phyloP scores from a whole-genome alignment of 2,113 vertebrate genomes.

The Spea bombifrons region DNA sequence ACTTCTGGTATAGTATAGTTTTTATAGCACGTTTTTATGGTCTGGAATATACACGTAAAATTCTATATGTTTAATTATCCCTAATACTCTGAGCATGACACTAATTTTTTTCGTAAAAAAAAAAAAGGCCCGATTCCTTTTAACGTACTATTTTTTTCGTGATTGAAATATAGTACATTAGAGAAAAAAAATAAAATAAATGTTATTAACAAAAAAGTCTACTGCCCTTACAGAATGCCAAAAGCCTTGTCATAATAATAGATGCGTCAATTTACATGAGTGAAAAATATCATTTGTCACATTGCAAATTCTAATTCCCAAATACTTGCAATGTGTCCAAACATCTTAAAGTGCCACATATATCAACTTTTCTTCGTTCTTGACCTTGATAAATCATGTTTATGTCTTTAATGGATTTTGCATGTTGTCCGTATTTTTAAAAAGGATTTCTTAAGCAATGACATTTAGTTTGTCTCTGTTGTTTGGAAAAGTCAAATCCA shows the following conservation, averaged over 20 bases:
- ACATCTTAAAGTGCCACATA: constrained; percentile 20
- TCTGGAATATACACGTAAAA: no score
- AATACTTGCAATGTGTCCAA: constrained; percentile 27
- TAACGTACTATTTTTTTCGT: no score
- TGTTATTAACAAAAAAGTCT: background rate
- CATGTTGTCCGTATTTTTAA: constrained; percentile 25
- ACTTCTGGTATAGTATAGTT: no score
- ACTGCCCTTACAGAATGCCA: constrained; percentile 11
- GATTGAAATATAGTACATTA: background rate
- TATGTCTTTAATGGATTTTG: constrained; percentile 14
- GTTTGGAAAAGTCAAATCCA: constrained; percentile 36
- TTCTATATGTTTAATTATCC: no score
- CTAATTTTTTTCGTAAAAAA: no score
- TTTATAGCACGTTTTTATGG: no score
- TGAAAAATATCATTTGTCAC: constrained; percentile 38
- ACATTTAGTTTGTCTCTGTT: constrained; percentile 40
- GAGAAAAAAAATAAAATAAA: background rate
- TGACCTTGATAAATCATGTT: constrained; percentile 35
- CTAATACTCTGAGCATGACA: no score
- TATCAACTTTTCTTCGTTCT: constrained; percentile 23
- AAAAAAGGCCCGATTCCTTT: no score
- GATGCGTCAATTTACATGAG: constrained; percentile 29
- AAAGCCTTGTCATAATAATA: constrained; percentile 31
- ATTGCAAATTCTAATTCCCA: constrained; percentile 33
- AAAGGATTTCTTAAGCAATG: constrained; percentile 20